phyloP scores from a whole-genome alignment of 1,140 invertebrate species.

The Hypsibius dujardini region DNA sequence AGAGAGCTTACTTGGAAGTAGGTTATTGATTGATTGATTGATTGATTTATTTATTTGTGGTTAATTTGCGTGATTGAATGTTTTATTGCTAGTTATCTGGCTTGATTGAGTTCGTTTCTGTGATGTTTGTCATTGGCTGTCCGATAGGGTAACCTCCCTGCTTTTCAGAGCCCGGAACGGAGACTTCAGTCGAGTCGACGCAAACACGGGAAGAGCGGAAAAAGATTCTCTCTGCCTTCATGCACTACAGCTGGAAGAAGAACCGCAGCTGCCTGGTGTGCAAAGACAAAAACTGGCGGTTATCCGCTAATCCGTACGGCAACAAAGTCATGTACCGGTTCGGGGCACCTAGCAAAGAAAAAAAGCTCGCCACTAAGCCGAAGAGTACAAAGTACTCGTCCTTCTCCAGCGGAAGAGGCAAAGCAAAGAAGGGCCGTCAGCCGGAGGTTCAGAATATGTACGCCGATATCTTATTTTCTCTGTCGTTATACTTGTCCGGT shows the following conservation, averaged over 20 bases:
- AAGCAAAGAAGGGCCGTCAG: too few species aligned
- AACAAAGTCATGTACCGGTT: not conserved
- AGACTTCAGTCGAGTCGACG: too few species aligned
- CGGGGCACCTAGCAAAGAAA: not conserved
- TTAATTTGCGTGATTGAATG: too few species aligned
- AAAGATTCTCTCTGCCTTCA: not conserved
- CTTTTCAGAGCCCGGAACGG: too few species aligned
- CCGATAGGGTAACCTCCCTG: too few species aligned
- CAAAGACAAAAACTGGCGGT: conserved; percentile 4
- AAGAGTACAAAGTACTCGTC: not conserved
- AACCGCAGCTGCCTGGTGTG: not conserved
- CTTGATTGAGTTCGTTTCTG: too few species aligned
- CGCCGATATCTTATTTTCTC: too few species aligned
- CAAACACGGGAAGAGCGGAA: not conserved
- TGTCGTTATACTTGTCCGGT: conserved; percentile 27
- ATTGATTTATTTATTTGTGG: too few species aligned
- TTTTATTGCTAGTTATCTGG: too few species aligned
- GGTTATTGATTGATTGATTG: too few species aligned
- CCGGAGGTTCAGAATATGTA: conserved; percentile 21
- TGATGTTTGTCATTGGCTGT: too few species aligned
- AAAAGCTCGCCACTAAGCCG: not conserved
- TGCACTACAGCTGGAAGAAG: not conserved
- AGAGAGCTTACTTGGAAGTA: too few species aligned
- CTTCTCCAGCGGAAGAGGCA: conserved; percentile 18
- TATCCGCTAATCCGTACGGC: not conserved